These are phyloP conservation scores for Lagria hirta DNA, from an alignment of 2,888 invertebrate genomes.

Conservation along the genomic window DNA sequence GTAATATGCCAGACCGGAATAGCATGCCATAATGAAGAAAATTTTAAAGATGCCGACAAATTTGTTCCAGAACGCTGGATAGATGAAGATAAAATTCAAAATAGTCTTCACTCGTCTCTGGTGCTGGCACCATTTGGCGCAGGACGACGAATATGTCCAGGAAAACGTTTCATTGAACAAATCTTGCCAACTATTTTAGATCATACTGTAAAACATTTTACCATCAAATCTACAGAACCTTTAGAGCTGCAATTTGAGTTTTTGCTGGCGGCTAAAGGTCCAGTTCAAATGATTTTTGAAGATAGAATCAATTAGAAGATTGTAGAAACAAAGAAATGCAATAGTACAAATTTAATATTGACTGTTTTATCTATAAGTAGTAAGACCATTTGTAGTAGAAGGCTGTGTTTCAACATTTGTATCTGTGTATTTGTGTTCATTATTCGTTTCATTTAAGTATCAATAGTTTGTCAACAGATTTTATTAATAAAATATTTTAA, in stretches of 20 bases:
- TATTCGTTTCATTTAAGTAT: too few relatives aligned
- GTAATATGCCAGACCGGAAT: conserved; percentile 80
- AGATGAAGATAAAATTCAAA: conserved; percentile 49
- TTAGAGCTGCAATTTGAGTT: conserved; percentile 80
- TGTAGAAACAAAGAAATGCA: too few relatives aligned
- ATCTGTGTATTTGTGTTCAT: too few relatives aligned
- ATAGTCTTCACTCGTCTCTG: conserved; percentile 58
- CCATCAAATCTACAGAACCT: conserved; percentile 67
- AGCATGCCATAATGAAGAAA: conserved; percentile 74
- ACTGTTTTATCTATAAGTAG: too few relatives aligned
- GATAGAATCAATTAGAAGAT: too few relatives aligned
- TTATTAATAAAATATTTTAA: too few relatives aligned
- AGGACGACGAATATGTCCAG: conserved; percentile 81
- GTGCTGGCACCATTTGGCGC: conserved; percentile 79
- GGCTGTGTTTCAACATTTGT: too few relatives aligned
- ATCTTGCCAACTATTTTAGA: conserved; percentile 73
- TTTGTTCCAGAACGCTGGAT: conserved; percentile 80
- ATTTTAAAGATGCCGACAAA: conserved; percentile 70
- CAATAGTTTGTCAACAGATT: too few relatives aligned
- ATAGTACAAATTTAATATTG: too few relatives aligned
- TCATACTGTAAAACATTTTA: conserved; percentile 66
- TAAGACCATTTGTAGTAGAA: too few relatives aligned
- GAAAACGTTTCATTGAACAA: conserved; percentile 80
- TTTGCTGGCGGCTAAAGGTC: conserved; percentile 74
- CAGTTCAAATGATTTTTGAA: conserved; percentile 67